Conservation (phyloP, 2,888 invertebrate species). For the Cephus rjabovi region DNA sequence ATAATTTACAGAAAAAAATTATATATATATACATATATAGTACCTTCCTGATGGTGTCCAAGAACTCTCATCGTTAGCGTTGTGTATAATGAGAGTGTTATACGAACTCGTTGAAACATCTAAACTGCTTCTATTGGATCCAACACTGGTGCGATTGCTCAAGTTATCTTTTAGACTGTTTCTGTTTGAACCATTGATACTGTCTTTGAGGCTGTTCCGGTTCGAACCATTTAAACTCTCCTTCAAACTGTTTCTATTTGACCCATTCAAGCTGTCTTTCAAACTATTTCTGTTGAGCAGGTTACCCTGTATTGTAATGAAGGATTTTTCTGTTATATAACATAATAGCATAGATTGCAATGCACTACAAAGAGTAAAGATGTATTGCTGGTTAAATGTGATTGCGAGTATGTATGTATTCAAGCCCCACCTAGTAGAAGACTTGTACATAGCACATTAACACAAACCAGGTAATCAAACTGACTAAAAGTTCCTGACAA, state of each 20-base stretch:
- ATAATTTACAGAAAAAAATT: background rate
- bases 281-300: constrained; percentile 61
- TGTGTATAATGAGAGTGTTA: constrained; percentile 87
- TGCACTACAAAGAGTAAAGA: background rate
- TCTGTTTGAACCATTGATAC: constrained; percentile 63
- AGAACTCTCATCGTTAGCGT: constrained; percentile 77
- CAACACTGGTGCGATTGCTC: constrained; percentile 75
- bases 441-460: background rate
- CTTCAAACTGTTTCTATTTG: constrained; percentile 62
- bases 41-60: constrained; percentile 72
- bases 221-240: constrained; percentile 63
- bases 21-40: constrained; percentile 8
- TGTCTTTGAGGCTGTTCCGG: constrained; percentile 63
- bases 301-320: constrained; percentile 51
- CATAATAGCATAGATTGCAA: constrained; percentile 12
- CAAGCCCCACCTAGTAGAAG: background rate
- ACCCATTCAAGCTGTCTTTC: constrained; percentile 60
- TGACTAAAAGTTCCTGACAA: background rate
- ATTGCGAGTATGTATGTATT: background rate
- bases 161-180: constrained; percentile 71
- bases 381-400: background rate
- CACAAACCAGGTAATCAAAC: background rate
- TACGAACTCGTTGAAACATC: constrained; percentile 84
- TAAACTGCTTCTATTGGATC: constrained; percentile 75
- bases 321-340: constrained; percentile 17